Evolutionary conservation across 2,113 vertebrate genomes (phyloP), one percentile per base, ranked within the genome.

Genomic region (Ctenomys sociabilis): DNA sequence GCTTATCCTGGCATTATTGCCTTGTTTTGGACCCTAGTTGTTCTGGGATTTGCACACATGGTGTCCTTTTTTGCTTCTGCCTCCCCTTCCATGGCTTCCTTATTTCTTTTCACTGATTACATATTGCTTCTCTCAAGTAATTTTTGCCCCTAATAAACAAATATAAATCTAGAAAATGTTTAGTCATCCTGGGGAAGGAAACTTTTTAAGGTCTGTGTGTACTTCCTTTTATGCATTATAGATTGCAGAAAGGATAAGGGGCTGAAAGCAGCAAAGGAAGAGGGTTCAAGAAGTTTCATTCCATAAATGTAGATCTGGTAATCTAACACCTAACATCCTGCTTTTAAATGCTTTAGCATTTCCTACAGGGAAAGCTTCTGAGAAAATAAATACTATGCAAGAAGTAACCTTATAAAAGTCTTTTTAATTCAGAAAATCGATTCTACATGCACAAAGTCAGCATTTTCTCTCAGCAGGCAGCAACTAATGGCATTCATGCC

Each of bases 351-450:
- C 43, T 77, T 45, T 45, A 77, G 66, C 85, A 89, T 85, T 94
- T 94, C 93, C 91, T 91, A 83, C n/a, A 73, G 72, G 64, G 85
- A 96, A 95, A 17, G 14, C 77, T 90, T 95, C 85, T 92, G 77
- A 95, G 72, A 75, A 95, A 96, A 95, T 91, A 96, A 96, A 95
- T 91, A 82, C 64, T 93, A 45, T 92, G 52, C 40, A 80, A 93
- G 83, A 97, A 87, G 57, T 92, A 90, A 64, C 63, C 72, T 88
- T 54, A 63, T 75, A 95, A 72, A 95, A 96, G 16, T 85, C 72
- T 83, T 95, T 93, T 73, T 81, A 97, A 83, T 97, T 96, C 93
- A 93, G 52, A 95, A 96, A 97, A 88, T 97, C 93, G 81, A 96
- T 95, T 95, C 77, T 66, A 61, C 94, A 88, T 92, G 87, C 92